Evolutionary conservation across 37 sponge, comb jelly and placozoan species (phyloP), one percentile per base, ranked within the genome.

Genomic region (Chondrosia reniformis): DNA sequence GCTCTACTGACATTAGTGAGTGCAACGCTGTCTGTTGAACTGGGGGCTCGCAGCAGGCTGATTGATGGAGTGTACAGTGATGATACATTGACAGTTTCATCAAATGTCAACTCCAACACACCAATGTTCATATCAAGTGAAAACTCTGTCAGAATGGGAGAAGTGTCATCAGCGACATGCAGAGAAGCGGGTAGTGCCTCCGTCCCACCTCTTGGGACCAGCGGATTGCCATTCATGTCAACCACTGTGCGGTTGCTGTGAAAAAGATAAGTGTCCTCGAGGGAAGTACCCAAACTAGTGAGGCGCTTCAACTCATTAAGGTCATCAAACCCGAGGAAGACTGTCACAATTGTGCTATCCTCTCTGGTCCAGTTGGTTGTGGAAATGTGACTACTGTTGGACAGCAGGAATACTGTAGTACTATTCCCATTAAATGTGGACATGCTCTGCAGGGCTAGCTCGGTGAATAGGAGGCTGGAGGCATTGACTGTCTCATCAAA

Each of bases 401-500:
- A 83, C 19, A 93, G 75, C 4, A 33, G 45, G 36, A 83, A 76
- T 7, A 46, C 31, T 24, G 76, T 79, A n/a, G 86, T 88, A 42
- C 57, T 46, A 79, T 88, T 92, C 81, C 79, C 80, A 12, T 33
- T 2, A 12, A 39, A 58, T 37, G 34, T 52, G 38, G 2, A 45
- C 6, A 55, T 19, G 49, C 55, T 89, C 56, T 75, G 85, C 1
- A 95, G 65, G 0, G 49, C 25, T 9, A 91, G 58, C 44, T 89
- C 61, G 28, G 84, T 80, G 21, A 89, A 46, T 22, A 80, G 55
- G 42, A 95, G 77, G 24, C 74, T 76, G 7, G 74, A 36, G 15
- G 89, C 92, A 76, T 84, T 77, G 24, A 95, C 92, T 19, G 96
- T 95, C 75, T 95, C 96, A 66, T 83, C 74, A 65, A 95, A 95